A percentile compares a stretch with the other conserved stretches of the same genome.
These are phyloP conservation scores for Anagrus nilaparvatae DNA, from an alignment of 1,140 invertebrate genomes.

Conservation along the genomic window DNA sequence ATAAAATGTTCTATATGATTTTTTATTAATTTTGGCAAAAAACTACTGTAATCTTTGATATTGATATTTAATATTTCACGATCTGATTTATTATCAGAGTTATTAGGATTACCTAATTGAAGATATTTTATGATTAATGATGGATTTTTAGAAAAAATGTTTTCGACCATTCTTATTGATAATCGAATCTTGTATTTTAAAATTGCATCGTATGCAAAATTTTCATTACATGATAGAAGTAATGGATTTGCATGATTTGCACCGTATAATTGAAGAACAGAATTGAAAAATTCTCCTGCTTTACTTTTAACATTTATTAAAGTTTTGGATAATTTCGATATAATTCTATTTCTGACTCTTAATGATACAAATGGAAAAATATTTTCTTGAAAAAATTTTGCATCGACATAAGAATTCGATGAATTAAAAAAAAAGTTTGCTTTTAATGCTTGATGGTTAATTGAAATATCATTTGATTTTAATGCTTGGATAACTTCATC, in stretches of 20 bases:
- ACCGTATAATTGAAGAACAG: constrained; percentile 13
- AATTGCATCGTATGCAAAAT: constrained; percentile 17
- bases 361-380: constrained; percentile 23
- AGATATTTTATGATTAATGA: constrained; percentile 16
- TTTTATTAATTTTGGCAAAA: background rate
- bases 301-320: constrained; percentile 7
- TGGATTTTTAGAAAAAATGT: constrained; percentile 19
- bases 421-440: constrained; percentile 23
- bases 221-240: constrained; percentile 19
- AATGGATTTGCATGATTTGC: constrained; percentile 17
- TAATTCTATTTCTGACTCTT: constrained; percentile 20
- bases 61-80: background rate
- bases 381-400: constrained; percentile 19
- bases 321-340: constrained; percentile 17
- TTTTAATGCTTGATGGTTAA: constrained; percentile 24
- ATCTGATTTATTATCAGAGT: background rate
- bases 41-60: constrained; percentile 2
- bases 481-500: constrained; percentile 21
- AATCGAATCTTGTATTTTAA: constrained; percentile 11
- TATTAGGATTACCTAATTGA: constrained; percentile 3
- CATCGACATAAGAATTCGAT: constrained; percentile 15
- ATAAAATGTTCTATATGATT: constrained; percentile 1
- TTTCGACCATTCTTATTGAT: background rate
- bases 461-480: constrained; percentile 18
- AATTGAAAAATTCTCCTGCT: constrained; percentile 21